Evolutionary conservation across 53 echinoderm and acorn worm genomes (phyloP).

Genomic region (Arbacia lixula): DNA sequence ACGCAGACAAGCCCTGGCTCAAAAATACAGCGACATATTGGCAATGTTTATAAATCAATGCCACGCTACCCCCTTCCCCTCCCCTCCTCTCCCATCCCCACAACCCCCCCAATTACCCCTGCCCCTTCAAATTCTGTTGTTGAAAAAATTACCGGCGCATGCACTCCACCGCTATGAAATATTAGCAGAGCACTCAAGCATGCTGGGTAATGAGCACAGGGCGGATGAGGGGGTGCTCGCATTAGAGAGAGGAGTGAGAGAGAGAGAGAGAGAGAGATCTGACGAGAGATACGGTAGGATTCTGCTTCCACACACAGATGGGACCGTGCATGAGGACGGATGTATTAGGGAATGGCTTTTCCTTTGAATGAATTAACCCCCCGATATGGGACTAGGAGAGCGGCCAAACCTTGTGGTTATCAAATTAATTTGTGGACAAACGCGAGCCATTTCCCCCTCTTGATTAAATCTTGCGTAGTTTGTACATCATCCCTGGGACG

Average conservation of each 20-base stretch:
- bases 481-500: too few relatives aligned
- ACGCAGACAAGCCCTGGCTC: neutral
- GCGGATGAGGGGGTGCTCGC: neutral
- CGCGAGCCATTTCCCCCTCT: slow-evolving; percentile 22
- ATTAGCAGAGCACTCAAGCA: slow-evolving; percentile 17
- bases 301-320: slow-evolving; percentile 10
- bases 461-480: slow-evolving; percentile 35
- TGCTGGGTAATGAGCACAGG: slow-evolving; percentile 1
- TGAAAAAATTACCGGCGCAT: slow-evolving; percentile 11
- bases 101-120: too few relatives aligned
- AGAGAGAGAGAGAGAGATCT: too few relatives aligned
- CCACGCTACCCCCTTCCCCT: neutral
- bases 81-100: too few relatives aligned
- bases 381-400: neutral
- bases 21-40: slow-evolving; percentile 43
- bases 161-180: slow-evolving; percentile 18
- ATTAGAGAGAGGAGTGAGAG: too few relatives aligned
- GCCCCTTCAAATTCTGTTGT: neutral
- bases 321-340: neutral
- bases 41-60: slow-evolving; percentile 50
- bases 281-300: too few relatives aligned
- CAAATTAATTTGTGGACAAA: slow-evolving; percentile 40
- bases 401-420: slow-evolving; percentile 21
- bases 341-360: neutral
- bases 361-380: neutral